A percentile compares a stretch with the other conserved stretches of the same genome.
These are phyloP conservation scores for Nomada ferruginata DNA, from an alignment of 2,888 invertebrate genomes.

Conservation along the genomic window DNA sequence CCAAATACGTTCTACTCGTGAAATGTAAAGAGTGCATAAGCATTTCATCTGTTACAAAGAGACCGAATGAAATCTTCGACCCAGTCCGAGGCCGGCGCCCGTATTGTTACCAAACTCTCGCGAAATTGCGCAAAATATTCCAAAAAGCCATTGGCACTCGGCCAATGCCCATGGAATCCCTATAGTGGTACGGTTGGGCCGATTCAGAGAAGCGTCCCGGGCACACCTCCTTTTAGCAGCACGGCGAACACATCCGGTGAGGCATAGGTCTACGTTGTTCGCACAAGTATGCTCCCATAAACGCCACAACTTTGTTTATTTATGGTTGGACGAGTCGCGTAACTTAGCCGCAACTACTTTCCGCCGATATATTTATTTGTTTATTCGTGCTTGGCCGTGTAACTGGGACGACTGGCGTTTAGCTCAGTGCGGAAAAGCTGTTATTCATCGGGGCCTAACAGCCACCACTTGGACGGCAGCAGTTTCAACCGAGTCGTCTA, in stretches of 20 bases:
- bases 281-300: conserved; percentile 77
- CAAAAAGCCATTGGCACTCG: conserved; percentile 51
- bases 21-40: no score
- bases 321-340: conserved; percentile 70
- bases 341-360: conserved; percentile 79
- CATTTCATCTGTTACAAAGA: no score
- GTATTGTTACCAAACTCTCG: conserved; percentile 13
- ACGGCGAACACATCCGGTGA: conserved; percentile 41
- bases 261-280: conserved; percentile 67
- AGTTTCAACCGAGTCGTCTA: conserved; percentile 67
- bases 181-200: conserved; percentile 14
- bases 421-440: conserved; percentile 65
- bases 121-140: conserved; percentile 57
- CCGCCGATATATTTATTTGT: conserved; percentile 80
- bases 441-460: conserved; percentile 73
- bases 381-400: conserved; percentile 67
- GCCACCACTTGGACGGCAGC: conserved; percentile 57
- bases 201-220: conserved; percentile 53
- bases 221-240: conserved; percentile 34
- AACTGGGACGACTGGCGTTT: conserved; percentile 67
- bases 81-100: conserved; percentile 17
- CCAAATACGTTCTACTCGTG: no score
- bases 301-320: conserved; percentile 80
- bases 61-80: conserved; percentile 35
- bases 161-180: conserved; percentile 54